Evolutionary conservation across 2,113 vertebrate genomes (phyloP).

Genomic region (Marmota monax): DNA sequence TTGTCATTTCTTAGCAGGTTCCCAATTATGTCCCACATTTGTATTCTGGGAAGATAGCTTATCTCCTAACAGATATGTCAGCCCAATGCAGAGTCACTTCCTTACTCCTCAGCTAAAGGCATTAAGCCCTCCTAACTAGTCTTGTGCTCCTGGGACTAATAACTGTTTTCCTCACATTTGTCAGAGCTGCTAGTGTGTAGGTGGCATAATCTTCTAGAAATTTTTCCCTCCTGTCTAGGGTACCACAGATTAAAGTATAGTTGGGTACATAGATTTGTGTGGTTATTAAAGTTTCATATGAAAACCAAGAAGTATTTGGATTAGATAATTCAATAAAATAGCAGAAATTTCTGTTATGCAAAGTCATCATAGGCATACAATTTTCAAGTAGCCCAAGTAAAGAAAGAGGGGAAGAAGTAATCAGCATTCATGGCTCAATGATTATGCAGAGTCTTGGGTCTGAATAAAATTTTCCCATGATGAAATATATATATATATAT

Average conservation of each 20-base stretch:
- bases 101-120: not conserved
- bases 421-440: not conserved
- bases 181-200: not conserved
- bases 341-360: not conserved
- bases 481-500: too few species aligned
- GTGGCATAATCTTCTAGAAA: not conserved
- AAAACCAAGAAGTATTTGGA: not conserved
- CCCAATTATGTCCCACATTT: not conserved
- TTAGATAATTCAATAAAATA: constrained; percentile 8
- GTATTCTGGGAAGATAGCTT: constrained; percentile 16
- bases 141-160: not conserved
- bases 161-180: not conserved
- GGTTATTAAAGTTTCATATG: not conserved
- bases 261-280: not conserved
- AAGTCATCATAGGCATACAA: not conserved
- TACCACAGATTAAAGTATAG: not conserved
- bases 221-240: not conserved
- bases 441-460: not conserved
- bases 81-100: not conserved
- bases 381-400: not conserved
- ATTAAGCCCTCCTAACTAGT: not conserved
- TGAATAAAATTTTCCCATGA: not conserved
- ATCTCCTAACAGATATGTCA: not conserved
- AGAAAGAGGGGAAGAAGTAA: not conserved
- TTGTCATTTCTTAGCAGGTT: constrained; percentile 32